A percentile compares a stretch with the other conserved stretches of the same genome.
Conservation (phyloP, 2,797 vertebrate genomes). For the Smutsia temminckii region DNA sequence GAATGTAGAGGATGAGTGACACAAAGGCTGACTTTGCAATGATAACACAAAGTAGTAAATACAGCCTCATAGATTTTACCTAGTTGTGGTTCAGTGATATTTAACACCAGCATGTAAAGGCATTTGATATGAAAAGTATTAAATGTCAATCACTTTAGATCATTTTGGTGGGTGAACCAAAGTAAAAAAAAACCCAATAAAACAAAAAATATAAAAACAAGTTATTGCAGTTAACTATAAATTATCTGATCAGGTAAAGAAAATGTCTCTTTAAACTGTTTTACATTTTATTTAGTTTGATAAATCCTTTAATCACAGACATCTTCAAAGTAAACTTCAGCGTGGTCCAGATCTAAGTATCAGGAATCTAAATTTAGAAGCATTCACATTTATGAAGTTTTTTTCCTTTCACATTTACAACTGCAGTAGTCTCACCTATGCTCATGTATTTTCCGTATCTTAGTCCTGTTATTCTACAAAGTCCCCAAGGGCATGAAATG, state of each 20-base stretch:
- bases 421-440: neutral
- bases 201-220: neutral
- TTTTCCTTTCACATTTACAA: neutral
- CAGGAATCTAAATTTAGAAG: neutral
- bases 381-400: neutral
- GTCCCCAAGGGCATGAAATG: neutral
- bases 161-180: neutral
- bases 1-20: neutral
- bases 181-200: neutral
- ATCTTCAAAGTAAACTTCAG: neutral
- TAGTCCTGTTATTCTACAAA: neutral
- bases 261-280: neutral
- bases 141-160: neutral
- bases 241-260: neutral
- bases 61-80: neutral
- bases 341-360: neutral
- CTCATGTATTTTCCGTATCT: neutral
- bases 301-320: neutral
- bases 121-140: neutral
- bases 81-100: neutral
- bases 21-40: neutral
- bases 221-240: neutral
- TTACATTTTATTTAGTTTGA: slow-evolving; percentile 19
- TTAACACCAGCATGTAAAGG: neutral
- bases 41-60: neutral